Evolutionary conservation across 2,113 vertebrate genomes (phyloP).

Genomic region (Micronycteris hirsuta): DNA sequence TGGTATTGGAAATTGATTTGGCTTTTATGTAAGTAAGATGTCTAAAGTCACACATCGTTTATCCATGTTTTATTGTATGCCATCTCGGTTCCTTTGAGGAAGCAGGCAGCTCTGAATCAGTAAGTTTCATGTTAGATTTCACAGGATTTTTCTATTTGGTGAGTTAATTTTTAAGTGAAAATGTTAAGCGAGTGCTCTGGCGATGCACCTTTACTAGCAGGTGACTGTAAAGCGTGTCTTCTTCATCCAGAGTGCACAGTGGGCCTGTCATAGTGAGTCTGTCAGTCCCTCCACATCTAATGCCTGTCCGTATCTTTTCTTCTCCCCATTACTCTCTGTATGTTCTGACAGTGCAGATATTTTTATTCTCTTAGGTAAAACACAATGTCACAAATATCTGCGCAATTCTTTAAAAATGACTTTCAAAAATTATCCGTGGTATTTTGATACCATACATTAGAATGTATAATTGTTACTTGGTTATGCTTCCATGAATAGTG

Average conservation of each 20-base stretch:
- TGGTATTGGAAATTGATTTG: background rate
- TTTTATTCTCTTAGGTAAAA: constrained; percentile 30
- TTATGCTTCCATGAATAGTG: background rate
- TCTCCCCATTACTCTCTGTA: background rate
- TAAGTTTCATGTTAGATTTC: background rate
- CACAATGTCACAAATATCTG: background rate
- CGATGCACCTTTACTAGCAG: background rate
- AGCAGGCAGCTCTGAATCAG: background rate
- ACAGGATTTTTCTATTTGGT: background rate
- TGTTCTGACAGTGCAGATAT: background rate
- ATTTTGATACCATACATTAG: background rate
- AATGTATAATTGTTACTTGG: background rate
- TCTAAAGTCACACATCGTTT: background rate
- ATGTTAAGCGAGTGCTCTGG: background rate
- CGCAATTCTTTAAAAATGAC: background rate
- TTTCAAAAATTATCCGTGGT: constrained; percentile 17
- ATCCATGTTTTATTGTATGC: background rate
- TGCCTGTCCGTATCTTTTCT: background rate
- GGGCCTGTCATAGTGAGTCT: background rate
- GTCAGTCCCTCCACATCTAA: background rate
- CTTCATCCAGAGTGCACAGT: background rate
- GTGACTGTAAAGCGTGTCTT: background rate
- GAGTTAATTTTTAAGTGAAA: constrained; percentile 42
- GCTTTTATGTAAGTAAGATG: background rate
- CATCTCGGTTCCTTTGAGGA: background rate